Conservation (phyloP, 2,113 vertebrate species). For the Pollachius pollachius region DNA sequence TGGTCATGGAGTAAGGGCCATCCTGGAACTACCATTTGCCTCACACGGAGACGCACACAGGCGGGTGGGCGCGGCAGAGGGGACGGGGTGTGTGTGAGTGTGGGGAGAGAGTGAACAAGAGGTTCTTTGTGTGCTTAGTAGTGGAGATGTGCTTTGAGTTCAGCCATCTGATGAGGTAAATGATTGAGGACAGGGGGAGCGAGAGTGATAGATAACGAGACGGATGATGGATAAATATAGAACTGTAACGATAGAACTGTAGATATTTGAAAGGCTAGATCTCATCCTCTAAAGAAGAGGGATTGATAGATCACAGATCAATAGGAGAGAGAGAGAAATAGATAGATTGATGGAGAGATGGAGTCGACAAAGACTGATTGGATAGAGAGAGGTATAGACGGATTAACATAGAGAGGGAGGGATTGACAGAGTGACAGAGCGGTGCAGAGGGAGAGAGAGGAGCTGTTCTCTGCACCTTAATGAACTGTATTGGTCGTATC, state of each 20-base stretch:
- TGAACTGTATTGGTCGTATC: not conserved
- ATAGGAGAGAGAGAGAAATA: not conserved
- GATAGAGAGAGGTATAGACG: not conserved
- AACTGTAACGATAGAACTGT: no score
- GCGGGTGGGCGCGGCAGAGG: constrained; percentile 31
- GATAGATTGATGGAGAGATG: not conserved
- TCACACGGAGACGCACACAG: constrained; percentile 27
- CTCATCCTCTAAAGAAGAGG: not conserved
- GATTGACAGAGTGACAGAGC: not conserved
- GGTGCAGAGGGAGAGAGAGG: not conserved
- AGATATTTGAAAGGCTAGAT: no score
- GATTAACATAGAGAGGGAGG: not conserved
- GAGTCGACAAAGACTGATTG: not conserved
- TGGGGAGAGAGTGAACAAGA: not conserved
- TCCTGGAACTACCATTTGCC: constrained; percentile 16
- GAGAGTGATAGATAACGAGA: constrained; percentile 4
- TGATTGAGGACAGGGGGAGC: constrained; percentile 16
- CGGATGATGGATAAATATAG: not conserved
- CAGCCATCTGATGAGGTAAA: no score
- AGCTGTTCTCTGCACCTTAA: not conserved
- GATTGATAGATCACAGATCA: not conserved
- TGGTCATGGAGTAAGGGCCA: constrained; percentile 33
- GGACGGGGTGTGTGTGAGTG: constrained; percentile 9
- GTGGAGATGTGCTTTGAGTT: no score
- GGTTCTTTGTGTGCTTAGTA: no score